Percentiles rank a stretch among this genome's conserved stretches.
Evolutionary conservation across 2,113 vertebrate genomes (phyloP).

Genomic region (Phyllostomus discolor): DNA sequence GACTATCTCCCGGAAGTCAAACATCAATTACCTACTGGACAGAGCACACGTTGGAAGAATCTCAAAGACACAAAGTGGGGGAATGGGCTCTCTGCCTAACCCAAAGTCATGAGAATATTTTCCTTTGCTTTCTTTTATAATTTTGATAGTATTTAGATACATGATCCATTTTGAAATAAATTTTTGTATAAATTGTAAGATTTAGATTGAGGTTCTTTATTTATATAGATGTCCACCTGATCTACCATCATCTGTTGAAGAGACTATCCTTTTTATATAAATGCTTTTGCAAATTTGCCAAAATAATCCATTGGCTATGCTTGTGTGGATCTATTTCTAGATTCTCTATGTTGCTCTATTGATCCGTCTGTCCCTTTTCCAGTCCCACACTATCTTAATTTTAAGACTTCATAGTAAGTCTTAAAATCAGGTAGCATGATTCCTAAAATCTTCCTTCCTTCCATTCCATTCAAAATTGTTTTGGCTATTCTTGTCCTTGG

Average conservation of each 20-base stretch:
- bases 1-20: not conserved
- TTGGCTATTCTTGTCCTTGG: not conserved
- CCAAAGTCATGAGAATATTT: not conserved
- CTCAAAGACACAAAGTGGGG: not conserved
- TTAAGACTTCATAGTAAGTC: not conserved
- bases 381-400: not conserved
- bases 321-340: not conserved
- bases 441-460: not conserved
- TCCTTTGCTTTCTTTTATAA: not conserved
- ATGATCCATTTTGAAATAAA: not conserved
- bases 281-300: not conserved
- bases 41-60: accelerated
- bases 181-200: not conserved
- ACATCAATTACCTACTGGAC: not conserved
- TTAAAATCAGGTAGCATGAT: not conserved
- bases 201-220: not conserved
- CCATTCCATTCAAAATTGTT: not conserved
- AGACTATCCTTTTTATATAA: not conserved
- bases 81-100: too few species aligned
- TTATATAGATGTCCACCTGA: not conserved
- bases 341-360: not conserved
- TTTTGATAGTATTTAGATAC: not conserved
- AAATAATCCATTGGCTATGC: not conserved
- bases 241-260: not conserved
- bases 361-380: not conserved